Evolutionary conservation across 2,113 vertebrate genomes (phyloP), one percentile per base, ranked within the genome.

Genomic region (Dissostichus mawsoni): DNA sequence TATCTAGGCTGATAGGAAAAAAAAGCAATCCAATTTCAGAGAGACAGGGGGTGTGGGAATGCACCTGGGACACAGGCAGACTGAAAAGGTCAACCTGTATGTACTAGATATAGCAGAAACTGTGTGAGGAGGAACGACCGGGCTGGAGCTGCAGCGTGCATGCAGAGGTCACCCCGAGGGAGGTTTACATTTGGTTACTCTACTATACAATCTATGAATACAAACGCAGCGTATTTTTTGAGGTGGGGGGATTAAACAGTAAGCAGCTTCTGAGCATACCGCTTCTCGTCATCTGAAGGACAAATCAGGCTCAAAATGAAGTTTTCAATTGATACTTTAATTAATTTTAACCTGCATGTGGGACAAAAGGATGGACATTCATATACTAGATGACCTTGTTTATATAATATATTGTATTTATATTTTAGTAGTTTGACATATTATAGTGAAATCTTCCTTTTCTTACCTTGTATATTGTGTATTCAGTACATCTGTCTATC

Each of bases 11-110:
- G 79, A 87, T 73, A 56, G 82, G 67, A 11, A 55, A 81, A 36
- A 80, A 83, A 80, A 82, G 78, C 63, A 85, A 87, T 89, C 76
- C 71, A 91, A 90, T 92, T 90, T 91, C 83, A 82, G 81, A 81
- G 78, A 78, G 74, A 89, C 80, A 67, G 58, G 65, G 57, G 63
- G 58, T 82, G 69, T 74, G 67, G 69, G 64, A 76, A 88, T 89
- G 59, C 87, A 84, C 86, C 87, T 89, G 91, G 82, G 87, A 92
- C 59, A 70, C 76, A 33, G 56, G 51, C 76, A 68, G 51, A 65
- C 81, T 86, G 89, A 65, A 89, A 90, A 91, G 91, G 91, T 93
- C 89, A 92, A 79, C 73, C 63, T 85, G 73, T 86, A 44, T 84
- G 74, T 82, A 50, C 50, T 45, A 70, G 70, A 85, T 82, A 86